Conservation (phyloP, 2,888 invertebrate genomes). For the Cerceris ruficornis region DNA sequence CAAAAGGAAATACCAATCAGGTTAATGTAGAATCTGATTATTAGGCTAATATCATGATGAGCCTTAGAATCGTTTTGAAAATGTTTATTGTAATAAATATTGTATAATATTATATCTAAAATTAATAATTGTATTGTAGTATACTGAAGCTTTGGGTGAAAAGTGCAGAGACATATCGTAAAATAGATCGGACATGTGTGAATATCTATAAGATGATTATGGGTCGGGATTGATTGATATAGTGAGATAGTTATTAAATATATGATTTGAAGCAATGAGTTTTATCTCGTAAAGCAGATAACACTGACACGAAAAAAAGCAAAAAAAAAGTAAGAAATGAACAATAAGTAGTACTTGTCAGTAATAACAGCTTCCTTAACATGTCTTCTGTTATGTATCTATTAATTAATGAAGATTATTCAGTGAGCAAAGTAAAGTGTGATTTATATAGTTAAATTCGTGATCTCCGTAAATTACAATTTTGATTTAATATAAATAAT, state of each 20-base stretch:
- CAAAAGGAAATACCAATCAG: constrained; percentile 44
- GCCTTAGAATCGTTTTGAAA: constrained; percentile 66
- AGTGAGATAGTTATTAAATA: constrained; percentile 58
- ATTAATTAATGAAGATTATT: constrained; percentile 74
- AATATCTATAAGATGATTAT: constrained; percentile 62
- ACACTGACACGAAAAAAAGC: constrained; percentile 35
- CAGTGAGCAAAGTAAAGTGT: constrained; percentile 70
- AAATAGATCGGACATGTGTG: constrained; percentile 61
- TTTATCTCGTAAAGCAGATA: constrained; percentile 49
- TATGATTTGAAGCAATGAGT: constrained; percentile 54
- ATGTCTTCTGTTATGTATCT: constrained; percentile 77
- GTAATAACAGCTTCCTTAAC: constrained; percentile 74
- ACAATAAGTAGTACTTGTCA: constrained; percentile 66
- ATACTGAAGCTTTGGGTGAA: constrained; percentile 63
- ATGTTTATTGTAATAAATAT: constrained; percentile 71
- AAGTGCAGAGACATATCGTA: constrained; percentile 68
- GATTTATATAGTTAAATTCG: constrained; percentile 66
- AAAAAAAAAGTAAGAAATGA: constrained; percentile 47
- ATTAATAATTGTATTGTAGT: constrained; percentile 71
- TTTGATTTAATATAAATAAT: constrained; percentile 57
- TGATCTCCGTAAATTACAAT: constrained; percentile 63
- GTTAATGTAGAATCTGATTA: constrained; percentile 54
- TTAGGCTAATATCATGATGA: constrained; percentile 56
- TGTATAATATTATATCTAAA: constrained; percentile 69
- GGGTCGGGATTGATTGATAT: constrained; percentile 49